Evolutionary conservation across 2,113 vertebrate genomes (phyloP).

Genomic region (Martes martes): DNA sequence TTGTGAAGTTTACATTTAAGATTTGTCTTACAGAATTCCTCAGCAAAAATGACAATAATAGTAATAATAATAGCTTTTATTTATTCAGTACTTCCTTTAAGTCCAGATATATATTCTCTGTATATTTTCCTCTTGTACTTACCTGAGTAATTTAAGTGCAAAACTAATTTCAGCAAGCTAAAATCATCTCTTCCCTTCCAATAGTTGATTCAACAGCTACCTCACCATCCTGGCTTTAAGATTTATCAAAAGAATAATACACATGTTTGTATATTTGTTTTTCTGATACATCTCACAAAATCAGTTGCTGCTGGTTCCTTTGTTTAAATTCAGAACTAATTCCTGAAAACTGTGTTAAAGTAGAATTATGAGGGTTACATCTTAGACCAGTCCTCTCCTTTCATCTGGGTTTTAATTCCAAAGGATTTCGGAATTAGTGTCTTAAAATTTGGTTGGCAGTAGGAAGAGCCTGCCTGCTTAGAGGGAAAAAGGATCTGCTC

Average conservation of each 20-base stretch:
- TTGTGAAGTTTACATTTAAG: not conserved
- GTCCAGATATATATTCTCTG: not conserved
- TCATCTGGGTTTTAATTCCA: slow-evolving; percentile 10
- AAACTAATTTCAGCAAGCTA: slow-evolving; percentile 16
- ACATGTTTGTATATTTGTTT: not conserved
- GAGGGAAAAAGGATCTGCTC: not conserved
- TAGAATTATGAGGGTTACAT: not conserved
- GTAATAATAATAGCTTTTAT: not conserved
- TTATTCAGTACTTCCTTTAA: not conserved
- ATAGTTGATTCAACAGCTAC: not conserved
- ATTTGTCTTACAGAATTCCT: not conserved
- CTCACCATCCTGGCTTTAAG: not conserved
- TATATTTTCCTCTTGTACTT: not conserved
- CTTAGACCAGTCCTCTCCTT: not conserved
- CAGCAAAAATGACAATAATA: not conserved
- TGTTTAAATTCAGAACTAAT: slow-evolving; percentile 27
- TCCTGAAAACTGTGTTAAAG: not conserved
- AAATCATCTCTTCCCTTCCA: not conserved
- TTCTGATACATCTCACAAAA: not conserved
- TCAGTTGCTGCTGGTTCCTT: not conserved
- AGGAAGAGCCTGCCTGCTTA: not conserved
- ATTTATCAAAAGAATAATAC: not conserved
- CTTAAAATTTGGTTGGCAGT: not conserved
- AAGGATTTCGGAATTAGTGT: not conserved
- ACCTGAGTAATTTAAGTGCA: not conserved